Evolutionary conservation across 2,888 invertebrate species (phyloP), one percentile per base, ranked within the genome.

Genomic region (Tiphia femorata): DNA sequence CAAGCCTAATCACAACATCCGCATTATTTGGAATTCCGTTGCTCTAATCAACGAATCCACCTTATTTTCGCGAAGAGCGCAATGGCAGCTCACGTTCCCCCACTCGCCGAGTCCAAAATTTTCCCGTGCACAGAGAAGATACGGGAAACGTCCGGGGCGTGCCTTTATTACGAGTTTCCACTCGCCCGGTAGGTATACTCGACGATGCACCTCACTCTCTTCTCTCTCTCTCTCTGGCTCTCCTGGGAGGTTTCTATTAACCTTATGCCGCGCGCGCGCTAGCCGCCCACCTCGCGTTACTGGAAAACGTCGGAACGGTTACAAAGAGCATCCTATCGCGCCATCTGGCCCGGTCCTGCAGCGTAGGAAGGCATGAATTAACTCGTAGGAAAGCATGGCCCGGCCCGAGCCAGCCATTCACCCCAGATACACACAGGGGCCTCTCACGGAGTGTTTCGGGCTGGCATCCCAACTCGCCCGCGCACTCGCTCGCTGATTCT

Each of bases 241-340:
- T 56, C 55, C 53, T 42, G 30, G 49, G 55, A 70, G 49, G 57
- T 60, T 70, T 70, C 68, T 70, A 70, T 69, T 71, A 62, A 62
- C 60, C 67, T 58, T 58, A 59, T 49, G 58, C 58, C 52, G 43
- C 27, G n/a, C n/a, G 25, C 5, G 43, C 29, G 29, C 2, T 4
- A 29, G 38, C 10, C 38, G 19, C 16, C n/a, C 7, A 37, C 37
- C 38, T 12, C 41, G 55, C 40, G 50, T 65, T 58, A 19, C 56
- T 48, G 57, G 59, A 51, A 57, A 67, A 52, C 49, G 42, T 56
- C 55, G 44, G 49, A 52, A 47, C 55, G 49, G 50, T 59, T 51
- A 66, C 60, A 56, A 70, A 70, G 63, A 42, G 33, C 61, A 35
- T 37, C 49, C 58, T 63, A 66, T 70, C 68, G 53, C 43, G 58